Base-by-base conservation (phyloP, 2,888 invertebrate species). In the Psylliodes chrysocephalus region DNA sequence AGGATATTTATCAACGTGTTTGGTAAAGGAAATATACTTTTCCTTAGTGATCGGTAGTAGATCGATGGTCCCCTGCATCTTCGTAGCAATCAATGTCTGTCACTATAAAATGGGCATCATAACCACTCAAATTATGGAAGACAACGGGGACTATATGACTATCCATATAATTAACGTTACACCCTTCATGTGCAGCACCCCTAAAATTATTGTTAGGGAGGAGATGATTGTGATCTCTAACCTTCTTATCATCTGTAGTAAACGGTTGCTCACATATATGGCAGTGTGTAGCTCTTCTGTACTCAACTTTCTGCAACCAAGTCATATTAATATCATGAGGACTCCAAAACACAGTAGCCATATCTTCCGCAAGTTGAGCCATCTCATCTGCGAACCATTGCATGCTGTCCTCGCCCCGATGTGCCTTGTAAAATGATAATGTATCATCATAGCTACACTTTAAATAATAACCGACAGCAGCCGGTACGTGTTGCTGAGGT, bases 41-140 rank as follows among this genome's bases (percentile, higher is more conserved):
- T 73, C n/a, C n/a, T n/a, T 73, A 30, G 67, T 73, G 10, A 64
- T 49, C 2, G 70, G 72, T 14, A 74, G 42, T 6, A 42, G 10
- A 42, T 42, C 33, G 10, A 42, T 42, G 1, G 3, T 10, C 15
- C 42, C 15, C 18, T 42, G 3, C 42, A 42, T 18, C 15, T 40
- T 10, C 8, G 60, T 60, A 17, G 66, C n/a, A n/a, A n/a, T n/a
- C 67, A 17, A 75, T 63, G 49, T 55, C 59, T 56, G 63, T 66
- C n/a, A 75, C 72, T 6, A n/a, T 10, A 33, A 8, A n/a, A n/a
- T n/a, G n/a, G n/a, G n/a, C n/a, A n/a, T n/a, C n/a, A n/a, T n/a
- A n/a, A n/a, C n/a, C n/a, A n/a, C n/a, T n/a, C n/a, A n/a, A n/a
- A n/a, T n/a, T n/a, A n/a, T n/a, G n/a, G n/a, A n/a, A n/a, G n/a